Evolutionary conservation across 1,140 invertebrate species (phyloP), one percentile per base, ranked within the genome.

Genomic region (Ostrea denselamellosa): DNA sequence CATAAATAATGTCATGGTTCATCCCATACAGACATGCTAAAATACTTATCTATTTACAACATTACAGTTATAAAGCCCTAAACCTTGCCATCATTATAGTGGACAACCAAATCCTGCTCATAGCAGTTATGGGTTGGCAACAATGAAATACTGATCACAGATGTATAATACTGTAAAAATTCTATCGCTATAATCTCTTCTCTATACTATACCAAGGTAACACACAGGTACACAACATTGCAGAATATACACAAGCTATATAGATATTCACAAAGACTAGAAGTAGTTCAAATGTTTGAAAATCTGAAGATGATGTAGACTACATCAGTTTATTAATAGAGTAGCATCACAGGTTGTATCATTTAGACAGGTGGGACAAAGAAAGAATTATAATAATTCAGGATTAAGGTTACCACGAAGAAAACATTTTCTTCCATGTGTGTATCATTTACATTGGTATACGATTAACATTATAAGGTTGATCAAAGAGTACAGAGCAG

Each of bases 81-180:
- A 77, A 34, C 8, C 25, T 77, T 77, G 28, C 14, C 12, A 19
- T 62, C 17, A 19, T 2, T 62, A 19, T 19, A 19, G n/a, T 19
- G 17, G 17, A n/a, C 14, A 62, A 19, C 14, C n/a, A 62, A 17
- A 62, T 17, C 10, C 14, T 62, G n/a, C 7, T 19, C 58, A 28
- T 10, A 77, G 68, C 25, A 77, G 68, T 34, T 77, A 9, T 1
- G 25, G 9, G 28, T 77, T 34, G 68, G 68, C 68, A 77, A 22
- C 22, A 77, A 77, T 77, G 28, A 22, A 77, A 77, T 77, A 77
- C 68, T 77, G 68, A 44, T 44, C 34, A 44, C 34, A 44, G 34
- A 77, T 28, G 25, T 77, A 34, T 77, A 77, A 77, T 77, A 77
- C 68, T 34, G 68, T 14, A 77, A 77, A 34, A 12, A 14, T 34